phyloP scores from a whole-genome alignment of 2,113 vertebrate species.

The Pyrgilauda ruficollis region DNA sequence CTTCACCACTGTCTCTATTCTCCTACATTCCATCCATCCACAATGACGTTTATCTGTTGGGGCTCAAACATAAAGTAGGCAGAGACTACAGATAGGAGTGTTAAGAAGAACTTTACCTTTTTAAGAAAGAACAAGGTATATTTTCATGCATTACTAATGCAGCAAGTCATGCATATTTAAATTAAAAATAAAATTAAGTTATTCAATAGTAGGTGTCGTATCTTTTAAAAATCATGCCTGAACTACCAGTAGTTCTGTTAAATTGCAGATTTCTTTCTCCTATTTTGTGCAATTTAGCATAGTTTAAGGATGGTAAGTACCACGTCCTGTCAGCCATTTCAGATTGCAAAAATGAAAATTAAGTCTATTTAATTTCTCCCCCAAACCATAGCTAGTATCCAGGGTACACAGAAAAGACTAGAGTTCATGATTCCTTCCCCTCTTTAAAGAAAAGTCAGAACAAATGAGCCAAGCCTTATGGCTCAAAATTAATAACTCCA shows the following conservation, averaged over 20 bases:
- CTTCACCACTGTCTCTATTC: too few species aligned
- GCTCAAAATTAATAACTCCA: neutral
- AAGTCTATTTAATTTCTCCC: neutral
- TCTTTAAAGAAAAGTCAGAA: neutral
- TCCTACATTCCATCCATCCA: too few species aligned
- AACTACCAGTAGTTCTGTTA: neutral
- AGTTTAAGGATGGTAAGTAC: neutral
- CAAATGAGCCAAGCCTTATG: neutral
- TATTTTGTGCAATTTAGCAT: neutral
- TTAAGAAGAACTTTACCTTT: neutral
- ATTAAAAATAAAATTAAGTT: neutral
- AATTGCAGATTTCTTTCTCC: neutral
- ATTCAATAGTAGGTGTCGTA: neutral
- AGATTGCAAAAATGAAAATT: neutral
- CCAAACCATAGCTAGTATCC: neutral
- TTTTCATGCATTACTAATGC: neutral
- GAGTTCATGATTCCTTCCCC: neutral
- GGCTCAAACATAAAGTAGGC: neutral
- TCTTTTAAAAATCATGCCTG: neutral
- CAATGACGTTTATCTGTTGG: neutral
- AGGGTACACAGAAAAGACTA: neutral
- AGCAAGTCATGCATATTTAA: neutral
- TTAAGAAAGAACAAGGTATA: neutral
- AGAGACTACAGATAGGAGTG: neutral
- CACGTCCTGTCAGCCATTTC: neutral